Evolutionary conservation across 2,797 vertebrate species (phyloP).

Genomic region (Lepilemur septentrionalis): DNA sequence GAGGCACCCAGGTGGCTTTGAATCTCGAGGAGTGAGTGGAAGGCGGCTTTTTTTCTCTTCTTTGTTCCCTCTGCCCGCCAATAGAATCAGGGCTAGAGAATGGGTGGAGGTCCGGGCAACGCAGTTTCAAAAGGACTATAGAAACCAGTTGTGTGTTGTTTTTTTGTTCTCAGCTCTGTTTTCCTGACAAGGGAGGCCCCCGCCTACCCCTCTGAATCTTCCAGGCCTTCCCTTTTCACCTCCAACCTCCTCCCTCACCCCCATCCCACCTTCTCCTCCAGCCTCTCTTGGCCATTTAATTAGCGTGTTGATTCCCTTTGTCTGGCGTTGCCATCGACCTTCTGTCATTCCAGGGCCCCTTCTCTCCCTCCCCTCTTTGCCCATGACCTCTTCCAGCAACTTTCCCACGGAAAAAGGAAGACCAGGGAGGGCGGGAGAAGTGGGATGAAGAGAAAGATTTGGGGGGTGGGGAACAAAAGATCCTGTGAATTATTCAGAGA

Average conservation of each 20-base stretch:
- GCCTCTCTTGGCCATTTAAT: slow-evolving; percentile 77
- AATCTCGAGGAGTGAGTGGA: slow-evolving; percentile 32
- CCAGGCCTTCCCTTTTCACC: slow-evolving; percentile 56
- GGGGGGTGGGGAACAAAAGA: slow-evolving; percentile 77
- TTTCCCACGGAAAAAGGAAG: slow-evolving; percentile 84
- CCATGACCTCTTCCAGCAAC: slow-evolving; percentile 80
- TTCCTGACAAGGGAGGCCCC: slow-evolving; percentile 49
- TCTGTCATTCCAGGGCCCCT: slow-evolving; percentile 75
- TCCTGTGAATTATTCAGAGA: slow-evolving; percentile 81
- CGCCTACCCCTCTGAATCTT: not conserved
- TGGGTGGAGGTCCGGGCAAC: not conserved
- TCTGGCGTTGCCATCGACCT: slow-evolving; percentile 77
- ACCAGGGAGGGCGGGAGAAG: slow-evolving; percentile 56
- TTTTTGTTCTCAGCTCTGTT: slow-evolving; percentile 27
- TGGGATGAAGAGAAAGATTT: slow-evolving; percentile 42
- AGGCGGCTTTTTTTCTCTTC: not conserved
- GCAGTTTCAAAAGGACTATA: slow-evolving; percentile 62
- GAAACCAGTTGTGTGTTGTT: slow-evolving; percentile 50
- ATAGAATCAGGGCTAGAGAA: not conserved
- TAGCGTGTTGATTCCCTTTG: slow-evolving; percentile 80
- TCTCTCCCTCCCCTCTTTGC: slow-evolving; percentile 58
- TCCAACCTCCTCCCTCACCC: slow-evolving; percentile 18
- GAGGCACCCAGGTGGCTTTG: slow-evolving; percentile 40
- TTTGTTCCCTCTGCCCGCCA: not conserved
- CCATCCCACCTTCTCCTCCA: not conserved